Base-by-base conservation (phyloP, 1,140 invertebrate genomes). In the Cyclargus thomasi region DNA sequence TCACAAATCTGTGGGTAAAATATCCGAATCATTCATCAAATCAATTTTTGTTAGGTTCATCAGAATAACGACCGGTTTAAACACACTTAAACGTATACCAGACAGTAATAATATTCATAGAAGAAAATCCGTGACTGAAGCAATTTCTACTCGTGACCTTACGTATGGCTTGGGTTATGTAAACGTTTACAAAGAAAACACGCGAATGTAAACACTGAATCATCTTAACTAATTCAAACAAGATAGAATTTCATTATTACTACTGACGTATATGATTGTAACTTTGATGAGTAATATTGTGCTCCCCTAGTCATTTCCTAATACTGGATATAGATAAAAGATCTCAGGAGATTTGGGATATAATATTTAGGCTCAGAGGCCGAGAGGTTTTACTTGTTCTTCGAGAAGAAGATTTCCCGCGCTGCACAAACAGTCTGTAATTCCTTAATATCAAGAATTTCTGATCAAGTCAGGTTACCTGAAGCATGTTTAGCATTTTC, bases 181-280 rank as follows among this genome's bases (percentile, higher is more conserved):
- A 55, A 55, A 20, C 53, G 53, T 55, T 17, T 55, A 20, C 53
- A 55, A 6, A 55, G n/a, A 55, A 10, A 17, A 55, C 53, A 55
- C 53, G n/a, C 18, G 53, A 18, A 20, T 17, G 53, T 20, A 20
- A 55, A 55, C 53, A 55, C 53, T 55, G 53, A 55, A 55, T 55
- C 53, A 55, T 55, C 53, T 55, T 2, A 55, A 55, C 53, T 55
- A 55, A 55, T 17, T 18, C 53, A 55, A 55, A 55, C 53, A 55
- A 55, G 17, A 55, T 47, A 47, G 39, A 47, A 47, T 47, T 47
- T 47, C 39, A 47, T 11, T 47, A 47, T 16, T 2, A 14, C 1
- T 47, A 47, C 39, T 47, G 39, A 47, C 39, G 8, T 14, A 47
- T 47, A 47, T 47, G 10, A 29, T 6, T 29, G 23, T 29, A 6